phyloP scores from a whole-genome alignment of 2,797 vertebrate species.

The Petrocephalus sullivani region DNA sequence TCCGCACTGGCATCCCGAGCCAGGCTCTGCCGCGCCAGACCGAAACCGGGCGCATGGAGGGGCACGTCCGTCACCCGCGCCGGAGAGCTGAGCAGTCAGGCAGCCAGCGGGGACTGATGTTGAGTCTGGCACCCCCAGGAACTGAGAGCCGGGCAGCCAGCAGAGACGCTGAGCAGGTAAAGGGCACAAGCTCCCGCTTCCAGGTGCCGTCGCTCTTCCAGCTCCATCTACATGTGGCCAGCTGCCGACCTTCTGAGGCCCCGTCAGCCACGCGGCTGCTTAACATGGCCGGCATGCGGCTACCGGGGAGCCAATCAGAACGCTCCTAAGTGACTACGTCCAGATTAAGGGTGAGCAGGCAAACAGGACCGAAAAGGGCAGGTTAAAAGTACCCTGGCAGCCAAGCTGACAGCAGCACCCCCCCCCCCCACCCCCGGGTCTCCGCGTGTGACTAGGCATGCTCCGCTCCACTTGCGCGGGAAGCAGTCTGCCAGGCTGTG shows the following conservation, averaged over 20 bases:
- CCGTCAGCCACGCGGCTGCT: neutral
- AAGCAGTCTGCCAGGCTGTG: conserved; percentile 23
- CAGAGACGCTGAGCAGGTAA: conserved; percentile 37
- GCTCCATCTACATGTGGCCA: neutral
- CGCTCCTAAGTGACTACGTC: neutral
- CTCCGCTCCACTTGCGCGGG: neutral
- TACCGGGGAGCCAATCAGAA: neutral
- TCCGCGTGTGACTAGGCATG: neutral
- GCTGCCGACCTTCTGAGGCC: neutral
- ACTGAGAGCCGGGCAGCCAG: neutral
- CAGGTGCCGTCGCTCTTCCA: neutral
- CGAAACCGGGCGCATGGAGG: neutral
- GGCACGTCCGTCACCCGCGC: neutral
- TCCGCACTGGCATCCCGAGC: neutral
- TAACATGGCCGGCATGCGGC: neutral
- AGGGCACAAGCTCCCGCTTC: conserved; percentile 27
- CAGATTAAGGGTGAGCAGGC: neutral
- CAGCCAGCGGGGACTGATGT: neutral
- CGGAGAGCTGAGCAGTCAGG: neutral
- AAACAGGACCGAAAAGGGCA: neutral
- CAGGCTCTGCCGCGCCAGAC: neutral
- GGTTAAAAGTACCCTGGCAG: neutral
- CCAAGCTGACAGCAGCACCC: neutral
- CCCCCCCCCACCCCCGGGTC: neutral
- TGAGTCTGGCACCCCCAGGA: neutral